Percentiles rank a stretch among this genome's conserved stretches.
Conservation (phyloP, 2,113 vertebrate genomes). For the human region DNA sequence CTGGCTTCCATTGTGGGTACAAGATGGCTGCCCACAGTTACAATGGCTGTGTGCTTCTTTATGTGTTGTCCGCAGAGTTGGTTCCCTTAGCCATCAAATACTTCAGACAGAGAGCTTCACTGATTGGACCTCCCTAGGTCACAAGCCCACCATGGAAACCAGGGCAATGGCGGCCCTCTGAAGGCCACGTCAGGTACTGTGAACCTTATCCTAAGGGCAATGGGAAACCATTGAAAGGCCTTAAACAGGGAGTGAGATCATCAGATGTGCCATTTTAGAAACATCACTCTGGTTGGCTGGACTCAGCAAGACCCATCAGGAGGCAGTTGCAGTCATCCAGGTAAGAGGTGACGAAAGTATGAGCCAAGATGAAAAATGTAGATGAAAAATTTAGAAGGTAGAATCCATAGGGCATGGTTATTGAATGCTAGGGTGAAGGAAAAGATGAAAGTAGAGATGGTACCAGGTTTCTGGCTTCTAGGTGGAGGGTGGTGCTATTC, state of each 20-base stretch:
- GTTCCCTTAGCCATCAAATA: not conserved
- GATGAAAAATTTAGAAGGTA: not conserved
- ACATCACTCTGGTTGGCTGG: not conserved
- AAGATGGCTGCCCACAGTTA: not conserved
- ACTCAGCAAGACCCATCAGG: not conserved
- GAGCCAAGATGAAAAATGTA: not conserved
- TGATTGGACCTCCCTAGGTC: not conserved
- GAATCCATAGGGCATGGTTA: not conserved
- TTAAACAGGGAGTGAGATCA: not conserved
- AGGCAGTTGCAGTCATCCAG: not conserved
- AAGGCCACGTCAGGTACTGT: not conserved
- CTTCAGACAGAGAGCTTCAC: not conserved
- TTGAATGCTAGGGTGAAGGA: not conserved
- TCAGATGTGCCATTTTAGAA: not conserved
- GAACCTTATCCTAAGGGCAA: not conserved
- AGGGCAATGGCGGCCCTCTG: not conserved
- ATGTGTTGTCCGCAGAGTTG: not conserved
- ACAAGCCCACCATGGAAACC: not conserved
- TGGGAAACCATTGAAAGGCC: not conserved
- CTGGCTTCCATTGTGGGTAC: not conserved
- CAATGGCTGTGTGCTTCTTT: not conserved
- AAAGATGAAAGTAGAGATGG: not conserved
- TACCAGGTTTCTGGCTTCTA: not conserved
- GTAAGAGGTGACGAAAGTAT: not conserved
- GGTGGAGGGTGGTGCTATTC: not conserved